Percentiles rank a stretch among this genome's conserved stretches.
Evolutionary conservation across 2,888 invertebrate species (phyloP).

Genomic region (Phytoseiulus persimilis): DNA sequence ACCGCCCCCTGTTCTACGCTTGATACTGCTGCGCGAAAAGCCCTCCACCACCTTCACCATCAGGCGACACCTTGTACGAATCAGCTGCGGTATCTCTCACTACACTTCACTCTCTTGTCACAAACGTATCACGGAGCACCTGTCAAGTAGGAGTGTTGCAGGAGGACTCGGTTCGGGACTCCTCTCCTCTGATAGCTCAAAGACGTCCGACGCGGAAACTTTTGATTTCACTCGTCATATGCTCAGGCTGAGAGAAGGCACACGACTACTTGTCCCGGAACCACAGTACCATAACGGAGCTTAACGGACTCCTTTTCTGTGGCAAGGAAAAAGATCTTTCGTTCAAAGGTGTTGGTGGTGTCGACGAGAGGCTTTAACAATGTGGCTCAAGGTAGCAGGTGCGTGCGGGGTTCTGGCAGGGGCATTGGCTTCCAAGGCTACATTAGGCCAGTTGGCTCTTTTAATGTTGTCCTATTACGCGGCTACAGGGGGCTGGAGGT

Average conservation of each 20-base stretch:
- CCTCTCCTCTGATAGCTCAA: not conserved
- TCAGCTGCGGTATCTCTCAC: not conserved
- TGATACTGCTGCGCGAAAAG: not conserved
- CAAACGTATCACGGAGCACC: not conserved
- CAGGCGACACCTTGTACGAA: not conserved
- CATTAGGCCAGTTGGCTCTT: constrained; percentile 21
- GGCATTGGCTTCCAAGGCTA: constrained; percentile 8
- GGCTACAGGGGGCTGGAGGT: constrained; percentile 43
- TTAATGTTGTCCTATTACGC: constrained; percentile 34
- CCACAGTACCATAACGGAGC: not conserved
- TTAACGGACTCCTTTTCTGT: not conserved
- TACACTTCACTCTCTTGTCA: not conserved
- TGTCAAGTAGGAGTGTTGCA: not conserved
- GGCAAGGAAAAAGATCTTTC: not conserved
- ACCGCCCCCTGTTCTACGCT: not conserved
- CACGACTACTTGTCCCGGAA: not conserved
- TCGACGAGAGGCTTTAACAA: not conserved
- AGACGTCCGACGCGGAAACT: not conserved
- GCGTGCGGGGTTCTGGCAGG: constrained; percentile 29
- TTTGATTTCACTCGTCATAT: not conserved
- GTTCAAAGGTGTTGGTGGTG: not conserved
- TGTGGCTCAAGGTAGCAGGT: constrained; percentile 36
- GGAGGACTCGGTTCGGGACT: not conserved
- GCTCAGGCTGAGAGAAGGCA: not conserved
- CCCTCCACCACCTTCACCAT: not conserved